These are phyloP conservation scores for Phanerotoma sp. DNA, from an alignment of 2,888 invertebrate species.

Conservation along the genomic window DNA sequence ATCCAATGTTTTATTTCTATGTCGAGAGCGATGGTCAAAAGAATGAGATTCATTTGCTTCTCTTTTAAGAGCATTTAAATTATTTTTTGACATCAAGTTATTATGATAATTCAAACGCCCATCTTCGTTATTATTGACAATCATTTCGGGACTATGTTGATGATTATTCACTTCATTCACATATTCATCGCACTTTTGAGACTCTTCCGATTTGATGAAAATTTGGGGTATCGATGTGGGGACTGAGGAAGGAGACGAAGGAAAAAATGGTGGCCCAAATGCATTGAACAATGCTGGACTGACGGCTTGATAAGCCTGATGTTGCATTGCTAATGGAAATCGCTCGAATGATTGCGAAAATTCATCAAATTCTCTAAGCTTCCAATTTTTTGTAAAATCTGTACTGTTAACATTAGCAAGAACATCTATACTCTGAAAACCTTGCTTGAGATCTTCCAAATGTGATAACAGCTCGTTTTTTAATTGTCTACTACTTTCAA, in stretches of 20 bases:
- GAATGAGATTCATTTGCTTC: conserved; percentile 28
- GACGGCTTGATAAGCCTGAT: conserved; percentile 32
- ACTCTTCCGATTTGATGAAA: conserved; percentile 19
- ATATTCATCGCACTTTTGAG: conserved; percentile 18
- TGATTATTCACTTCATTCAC: conserved; percentile 14
- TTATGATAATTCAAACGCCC: conserved; percentile 17
- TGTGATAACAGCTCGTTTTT: neutral
- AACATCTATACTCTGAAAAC: neutral
- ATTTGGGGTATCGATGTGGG: conserved; percentile 1
- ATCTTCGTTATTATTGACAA: no score
- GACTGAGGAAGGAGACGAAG: conserved; percentile 17
- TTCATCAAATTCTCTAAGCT: conserved; percentile 26
- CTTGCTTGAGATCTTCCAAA: neutral
- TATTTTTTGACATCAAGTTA: conserved; percentile 21
- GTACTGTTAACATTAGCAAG: no score
- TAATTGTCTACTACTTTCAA: neutral
- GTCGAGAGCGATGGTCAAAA: conserved; percentile 29
- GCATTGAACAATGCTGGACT: conserved; percentile 32
- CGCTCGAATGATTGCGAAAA: conserved; percentile 29
- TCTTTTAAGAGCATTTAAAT: conserved; percentile 1
- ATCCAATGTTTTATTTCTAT: conserved; percentile 23
- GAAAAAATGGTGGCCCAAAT: conserved; percentile 43
- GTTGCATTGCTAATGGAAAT: conserved; percentile 31
- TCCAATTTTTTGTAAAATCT: neutral
- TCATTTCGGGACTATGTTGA: conserved; percentile 8